Percentiles rank a stretch among this genome's conserved stretches.
Conservation (phyloP, 2,888 invertebrate genomes). For the Pemphredon lugubris region DNA sequence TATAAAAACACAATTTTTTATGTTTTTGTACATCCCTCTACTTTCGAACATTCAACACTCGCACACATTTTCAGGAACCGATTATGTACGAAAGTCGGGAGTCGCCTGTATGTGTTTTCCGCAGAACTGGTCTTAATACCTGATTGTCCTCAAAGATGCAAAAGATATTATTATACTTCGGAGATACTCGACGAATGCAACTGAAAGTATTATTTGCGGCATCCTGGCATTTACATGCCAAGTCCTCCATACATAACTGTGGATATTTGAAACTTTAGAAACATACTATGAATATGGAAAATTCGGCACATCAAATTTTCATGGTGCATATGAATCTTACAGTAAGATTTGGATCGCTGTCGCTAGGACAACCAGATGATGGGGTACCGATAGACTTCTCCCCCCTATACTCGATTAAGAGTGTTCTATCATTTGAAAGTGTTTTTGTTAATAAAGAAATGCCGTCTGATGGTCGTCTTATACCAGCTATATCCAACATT, state of each 20-base stretch:
- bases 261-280: conserved; percentile 64
- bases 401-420: conserved; percentile 92
- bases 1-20: no score
- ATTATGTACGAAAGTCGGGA: no score
- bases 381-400: conserved; percentile 85
- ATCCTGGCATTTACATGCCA: conserved; percentile 93
- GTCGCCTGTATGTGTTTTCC: no score
- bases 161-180: conserved; percentile 83
- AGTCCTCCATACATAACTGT: conserved; percentile 85
- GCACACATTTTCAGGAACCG: no score
- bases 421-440: conserved; percentile 81
- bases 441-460: conserved; percentile 68
- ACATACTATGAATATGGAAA: neutral
- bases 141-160: conserved; percentile 85
- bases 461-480: conserved; percentile 81
- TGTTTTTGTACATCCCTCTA: no score
- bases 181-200: conserved; percentile 87
- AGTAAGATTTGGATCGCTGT: conserved; percentile 83
- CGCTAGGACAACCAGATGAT: conserved; percentile 86
- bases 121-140: no score
- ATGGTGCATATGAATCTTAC: conserved; percentile 80
- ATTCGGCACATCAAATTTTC: neutral
- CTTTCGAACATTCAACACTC: no score
- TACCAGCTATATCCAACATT: conserved; percentile 87
- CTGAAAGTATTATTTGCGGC: conserved; percentile 91